A percentile compares a stretch with the other conserved stretches of the same genome.
Evolutionary conservation across 2,888 invertebrate genomes (phyloP).

Genomic region (Oscheius sp.): DNA sequence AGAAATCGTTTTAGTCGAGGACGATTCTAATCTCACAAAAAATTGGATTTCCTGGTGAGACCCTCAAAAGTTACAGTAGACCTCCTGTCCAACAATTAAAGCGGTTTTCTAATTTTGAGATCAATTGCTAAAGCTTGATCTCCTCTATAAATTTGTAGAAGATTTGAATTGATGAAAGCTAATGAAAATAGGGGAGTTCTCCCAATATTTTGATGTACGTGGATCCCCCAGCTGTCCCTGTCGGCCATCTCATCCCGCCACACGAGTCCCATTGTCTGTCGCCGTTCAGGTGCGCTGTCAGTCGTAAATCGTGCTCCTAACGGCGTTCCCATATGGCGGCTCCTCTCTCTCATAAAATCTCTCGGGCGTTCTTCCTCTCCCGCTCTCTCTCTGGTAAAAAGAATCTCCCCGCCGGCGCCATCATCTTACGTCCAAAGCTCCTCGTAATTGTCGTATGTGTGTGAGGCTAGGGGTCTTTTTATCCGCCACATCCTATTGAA

Average conservation of each 20-base stretch:
- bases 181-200: too few relatives aligned
- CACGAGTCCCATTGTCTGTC: not conserved
- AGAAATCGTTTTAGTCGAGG: not conserved
- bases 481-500: constrained; percentile 28
- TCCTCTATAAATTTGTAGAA: too few relatives aligned
- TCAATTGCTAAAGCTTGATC: too few relatives aligned
- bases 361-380: too few relatives aligned
- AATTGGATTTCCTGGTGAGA: too few relatives aligned
- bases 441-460: constrained; percentile 16
- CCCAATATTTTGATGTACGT: too few relatives aligned
- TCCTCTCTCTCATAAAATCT: constrained; percentile 1
- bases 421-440: not conserved
- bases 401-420: not conserved
- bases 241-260: not conserved
- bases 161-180: too few relatives aligned
- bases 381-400: not conserved
- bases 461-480: constrained; percentile 13
- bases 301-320: constrained; percentile 24
- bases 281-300: constrained; percentile 15
- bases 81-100: too few relatives aligned
- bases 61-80: too few relatives aligned
- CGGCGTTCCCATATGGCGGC: constrained; percentile 23
- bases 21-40: too few relatives aligned
- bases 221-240: too few relatives aligned
- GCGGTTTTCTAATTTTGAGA: too few relatives aligned